A percentile compares a stretch with the other conserved stretches of the same genome.
These are phyloP conservation scores for Poecilus cupreus DNA, from an alignment of 2,888 invertebrate genomes.

Conservation along the genomic window DNA sequence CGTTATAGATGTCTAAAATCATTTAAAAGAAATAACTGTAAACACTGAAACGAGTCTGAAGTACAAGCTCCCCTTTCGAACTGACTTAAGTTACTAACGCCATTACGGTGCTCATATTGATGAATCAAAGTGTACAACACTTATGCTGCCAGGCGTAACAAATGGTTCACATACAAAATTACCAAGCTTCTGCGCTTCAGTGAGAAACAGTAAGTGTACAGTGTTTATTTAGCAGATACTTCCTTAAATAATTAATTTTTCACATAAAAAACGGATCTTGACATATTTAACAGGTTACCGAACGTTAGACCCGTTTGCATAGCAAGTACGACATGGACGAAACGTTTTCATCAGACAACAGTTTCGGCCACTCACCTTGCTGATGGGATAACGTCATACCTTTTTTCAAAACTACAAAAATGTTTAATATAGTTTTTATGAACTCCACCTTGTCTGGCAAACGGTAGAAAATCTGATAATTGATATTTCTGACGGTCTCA, in stretches of 20 bases:
- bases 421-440: too few relatives aligned
- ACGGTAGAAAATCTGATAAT: too few relatives aligned
- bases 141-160: slow-evolving; percentile 18
- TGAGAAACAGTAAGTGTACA: neutral
- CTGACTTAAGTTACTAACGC: slow-evolving; percentile 1
- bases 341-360: neutral
- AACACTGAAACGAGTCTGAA: neutral
- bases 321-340: neutral
- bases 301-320: slow-evolving; percentile 19
- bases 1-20: slow-evolving; percentile 5
- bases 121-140: slow-evolving; percentile 6
- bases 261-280: slow-evolving; percentile 24
- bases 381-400: too few relatives aligned
- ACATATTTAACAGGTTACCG: slow-evolving; percentile 16
- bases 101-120: slow-evolving; percentile 38
- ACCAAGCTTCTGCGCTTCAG: slow-evolving; percentile 17
- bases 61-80: neutral
- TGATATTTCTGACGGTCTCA: too few relatives aligned
- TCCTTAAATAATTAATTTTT: slow-evolving; percentile 39
- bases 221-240: slow-evolving; percentile 16
- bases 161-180: slow-evolving; percentile 39
- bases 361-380: neutral
- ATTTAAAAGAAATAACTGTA: slow-evolving; percentile 6
- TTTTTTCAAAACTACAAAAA: neutral
- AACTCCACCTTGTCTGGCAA: too few relatives aligned